Base-by-base conservation (phyloP, 2,113 vertebrate genomes). In the Hemichromis elongatus region DNA sequence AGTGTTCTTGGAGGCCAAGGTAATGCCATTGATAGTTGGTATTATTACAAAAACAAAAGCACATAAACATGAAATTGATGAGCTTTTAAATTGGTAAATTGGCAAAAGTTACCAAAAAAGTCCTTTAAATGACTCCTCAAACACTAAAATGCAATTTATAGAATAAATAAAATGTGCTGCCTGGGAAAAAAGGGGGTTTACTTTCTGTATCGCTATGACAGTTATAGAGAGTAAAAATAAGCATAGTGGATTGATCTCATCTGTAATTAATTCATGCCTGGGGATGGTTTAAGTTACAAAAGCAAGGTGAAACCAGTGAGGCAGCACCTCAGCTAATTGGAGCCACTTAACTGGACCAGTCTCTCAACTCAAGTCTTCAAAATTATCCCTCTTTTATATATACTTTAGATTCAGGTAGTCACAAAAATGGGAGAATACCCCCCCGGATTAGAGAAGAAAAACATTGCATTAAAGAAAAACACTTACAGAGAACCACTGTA, bases 131-230 rank as follows among this genome's bases (percentile, higher is more conserved):
- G 40, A 5, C 40, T 42, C 40, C 40, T 42, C 40, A 42, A 5
- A 42, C 11, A 3, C 11, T 40, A 66, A n/a, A 66, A 68, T 16
- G 7, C 63, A 66, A 68, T 42, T 68, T 68, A 68, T 42, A 42
- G 37, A 42, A 68, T 14, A 68, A 42, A 68, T 68, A 24, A 1
- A 42, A 42, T 68, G n/a, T 68, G 37, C 2, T 42, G 21, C 7
- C 37, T 42, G 63, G n/a, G 19, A 0, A 0, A 6, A 42, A 68
- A 24, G 1, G 1, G 12, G 13, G 12, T 16, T 42, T 42, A 1
- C 37, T 68, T 37, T 45, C 37, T 45, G 19, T 66, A 37, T 66
- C 0, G 33, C 59, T 13, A 0, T 63, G 33, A 33, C 6, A 37
- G 19, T 33, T 37, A 63, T 21, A 66, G 33, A 63, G 59, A 66